Base-by-base conservation (phyloP, 2,888 invertebrate genomes). In the Diplazon laetatorius region DNA sequence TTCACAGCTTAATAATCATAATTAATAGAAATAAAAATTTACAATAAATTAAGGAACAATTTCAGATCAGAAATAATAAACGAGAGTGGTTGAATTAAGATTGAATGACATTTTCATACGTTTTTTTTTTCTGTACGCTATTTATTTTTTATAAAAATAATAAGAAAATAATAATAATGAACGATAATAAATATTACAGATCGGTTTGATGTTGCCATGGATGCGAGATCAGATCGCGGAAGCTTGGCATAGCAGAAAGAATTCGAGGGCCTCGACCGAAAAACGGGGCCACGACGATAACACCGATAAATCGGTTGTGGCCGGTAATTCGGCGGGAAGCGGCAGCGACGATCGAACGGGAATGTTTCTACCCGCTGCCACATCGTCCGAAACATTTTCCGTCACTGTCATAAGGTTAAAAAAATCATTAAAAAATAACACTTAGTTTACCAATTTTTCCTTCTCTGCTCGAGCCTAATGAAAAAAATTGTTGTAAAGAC, bases 171-270 rank as follows among this genome's bases (percentile, higher is more conserved):
- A n/a, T n/a, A n/a, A 16, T 39, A 14, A 66, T 30, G 30, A 25
- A 46, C n/a, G n/a, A 50, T 39, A 50, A 35, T 37, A 39, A 50
- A 9, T 50, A 42, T 82, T 78, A 42, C 46, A 87, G 84, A 55
- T 78, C 77, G 81, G 74, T 83, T 87, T 89, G 82, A 89, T 89
- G 89, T 86, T 90, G 84, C 87, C 88, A 87, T 89, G 88, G 89
- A 85, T 89, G 84, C 87, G 87, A 84, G 86, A 87, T 71, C 87
- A 88, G 78, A 85, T 89, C 75, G 83, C 85, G 77, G 88, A 88
- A 80, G 85, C 84, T 74, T 90, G 88, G 89, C 85, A 87, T 85
- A 89, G 84, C 82, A 88, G 89, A 80, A 88, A 85, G 80, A 85
- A 79, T 82, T 87, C 88, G 84, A 87, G 86, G 82, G 78, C 85